Evolutionary conservation across 2,888 invertebrate genomes (phyloP).

Genomic region (Aspidapion aeneum): DNA sequence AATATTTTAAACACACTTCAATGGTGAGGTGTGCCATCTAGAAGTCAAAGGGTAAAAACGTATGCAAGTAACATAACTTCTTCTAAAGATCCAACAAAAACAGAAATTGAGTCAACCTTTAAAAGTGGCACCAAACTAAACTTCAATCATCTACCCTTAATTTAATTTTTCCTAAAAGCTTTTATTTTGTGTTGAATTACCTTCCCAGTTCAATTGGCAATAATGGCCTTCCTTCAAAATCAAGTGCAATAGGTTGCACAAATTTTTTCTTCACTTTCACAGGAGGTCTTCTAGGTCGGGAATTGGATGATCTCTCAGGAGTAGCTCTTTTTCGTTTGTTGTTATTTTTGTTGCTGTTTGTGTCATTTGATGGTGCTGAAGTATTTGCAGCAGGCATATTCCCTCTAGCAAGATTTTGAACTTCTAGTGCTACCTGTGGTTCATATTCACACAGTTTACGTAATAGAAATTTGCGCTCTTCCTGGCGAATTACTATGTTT

Average conservation of each 20-base stretch:
- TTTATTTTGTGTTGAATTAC: constrained; percentile 10
- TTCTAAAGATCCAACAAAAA: too few relatives aligned
- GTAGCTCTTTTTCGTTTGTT: not conserved
- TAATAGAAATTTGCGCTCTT: constrained; percentile 78
- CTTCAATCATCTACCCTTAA: too few relatives aligned
- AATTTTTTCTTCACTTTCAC: constrained; percentile 48
- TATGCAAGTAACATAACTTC: too few relatives aligned
- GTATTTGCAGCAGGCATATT: not conserved
- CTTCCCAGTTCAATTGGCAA: constrained; percentile 68
- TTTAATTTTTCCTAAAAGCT: too few relatives aligned
- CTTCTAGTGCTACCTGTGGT: constrained; percentile 44
- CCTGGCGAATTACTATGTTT: constrained; percentile 73
- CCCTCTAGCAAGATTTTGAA: constrained; percentile 43
- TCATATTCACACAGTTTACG: constrained; percentile 72
- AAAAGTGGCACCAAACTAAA: too few relatives aligned
- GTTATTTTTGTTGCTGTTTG: constrained; percentile 34
- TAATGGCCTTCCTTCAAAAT: constrained; percentile 63
- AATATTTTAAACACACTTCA: too few relatives aligned
- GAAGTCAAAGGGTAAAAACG: too few relatives aligned
- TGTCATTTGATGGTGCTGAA: constrained; percentile 23
- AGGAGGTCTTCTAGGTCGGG: constrained; percentile 31
- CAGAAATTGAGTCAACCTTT: too few relatives aligned
- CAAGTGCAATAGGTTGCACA: constrained; percentile 62
- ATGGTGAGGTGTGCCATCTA: too few relatives aligned
- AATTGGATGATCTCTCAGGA: constrained; percentile 24